These are phyloP conservation scores for Sycobia sp. DNA, from an alignment of 1,140 invertebrate genomes.

Conservation along the genomic window DNA sequence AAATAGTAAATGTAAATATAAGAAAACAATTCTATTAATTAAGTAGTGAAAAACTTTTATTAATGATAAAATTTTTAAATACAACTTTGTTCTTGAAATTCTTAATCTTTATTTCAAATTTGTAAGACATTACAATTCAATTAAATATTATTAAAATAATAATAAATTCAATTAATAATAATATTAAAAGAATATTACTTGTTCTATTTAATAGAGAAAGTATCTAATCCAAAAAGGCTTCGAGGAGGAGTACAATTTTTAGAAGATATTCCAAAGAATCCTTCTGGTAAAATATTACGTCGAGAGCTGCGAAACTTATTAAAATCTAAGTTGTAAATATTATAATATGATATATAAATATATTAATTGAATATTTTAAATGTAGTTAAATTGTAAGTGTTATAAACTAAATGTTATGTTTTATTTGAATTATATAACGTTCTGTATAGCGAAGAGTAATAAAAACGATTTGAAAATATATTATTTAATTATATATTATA, in stretches of 20 bases:
- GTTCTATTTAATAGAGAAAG: constrained; percentile 46
- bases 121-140: no score
- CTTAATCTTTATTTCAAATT: no score
- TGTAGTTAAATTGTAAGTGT: neutral
- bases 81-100: no score
- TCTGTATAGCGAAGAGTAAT: no score
- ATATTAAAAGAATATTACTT: neutral
- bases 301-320: constrained; percentile 59
- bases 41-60: no score
- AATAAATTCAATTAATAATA: no score
- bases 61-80: no score
- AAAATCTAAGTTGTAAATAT: constrained; percentile 46
- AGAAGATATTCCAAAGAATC: constrained; percentile 69
- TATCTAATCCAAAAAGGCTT: constrained; percentile 59
- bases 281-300: constrained; percentile 72
- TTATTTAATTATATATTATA: neutral
- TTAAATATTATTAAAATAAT: no score
- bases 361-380: neutral
- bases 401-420: neutral
- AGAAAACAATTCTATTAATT: no score
- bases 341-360: no score
- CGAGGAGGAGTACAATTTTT: constrained; percentile 70
- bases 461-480: neutral
- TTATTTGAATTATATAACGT: no score
- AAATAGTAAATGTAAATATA: no score